A percentile compares a stretch with the other conserved stretches of the same genome.
Evolutionary conservation across 2,113 vertebrate species (phyloP).

Genomic region (Tyrannus savana): DNA sequence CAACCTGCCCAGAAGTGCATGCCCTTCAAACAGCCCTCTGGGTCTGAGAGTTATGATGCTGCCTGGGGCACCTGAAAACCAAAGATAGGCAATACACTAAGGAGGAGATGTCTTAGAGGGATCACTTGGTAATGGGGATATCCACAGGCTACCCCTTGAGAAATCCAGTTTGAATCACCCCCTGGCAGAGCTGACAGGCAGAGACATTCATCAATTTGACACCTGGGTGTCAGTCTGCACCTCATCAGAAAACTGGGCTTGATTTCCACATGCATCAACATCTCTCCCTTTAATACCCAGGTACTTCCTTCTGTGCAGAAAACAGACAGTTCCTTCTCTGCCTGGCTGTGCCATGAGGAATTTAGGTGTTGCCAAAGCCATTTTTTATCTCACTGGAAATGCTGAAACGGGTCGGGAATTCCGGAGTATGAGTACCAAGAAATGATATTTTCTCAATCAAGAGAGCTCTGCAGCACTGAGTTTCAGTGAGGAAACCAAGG

Average conservation of each 20-base stretch:
- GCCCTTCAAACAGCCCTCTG: not conserved
- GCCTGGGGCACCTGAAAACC: not conserved
- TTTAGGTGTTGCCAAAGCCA: not conserved
- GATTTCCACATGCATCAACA: not conserved
- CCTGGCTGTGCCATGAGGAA: not conserved
- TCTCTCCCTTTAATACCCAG: not conserved
- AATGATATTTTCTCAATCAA: not conserved
- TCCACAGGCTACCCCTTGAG: not conserved
- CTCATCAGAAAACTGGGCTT: not conserved
- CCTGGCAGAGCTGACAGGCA: not conserved
- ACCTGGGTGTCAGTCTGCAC: not conserved
- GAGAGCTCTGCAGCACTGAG: not conserved
- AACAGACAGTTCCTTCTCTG: not conserved
- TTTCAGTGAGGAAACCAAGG: not conserved
- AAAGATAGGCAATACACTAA: not conserved
- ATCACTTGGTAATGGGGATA: not conserved
- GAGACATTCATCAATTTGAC: not conserved
- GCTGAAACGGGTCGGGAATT: not conserved
- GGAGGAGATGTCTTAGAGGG: not conserved
- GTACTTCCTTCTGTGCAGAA: not conserved
- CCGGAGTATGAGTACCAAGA: not conserved
- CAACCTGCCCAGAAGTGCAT: not conserved
- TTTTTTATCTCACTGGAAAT: not conserved
- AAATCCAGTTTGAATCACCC: not conserved
- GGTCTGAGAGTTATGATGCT: not conserved